phyloP scores from a whole-genome alignment of 2,113 vertebrate genomes.

The Chascanopsetta lugubris region DNA sequence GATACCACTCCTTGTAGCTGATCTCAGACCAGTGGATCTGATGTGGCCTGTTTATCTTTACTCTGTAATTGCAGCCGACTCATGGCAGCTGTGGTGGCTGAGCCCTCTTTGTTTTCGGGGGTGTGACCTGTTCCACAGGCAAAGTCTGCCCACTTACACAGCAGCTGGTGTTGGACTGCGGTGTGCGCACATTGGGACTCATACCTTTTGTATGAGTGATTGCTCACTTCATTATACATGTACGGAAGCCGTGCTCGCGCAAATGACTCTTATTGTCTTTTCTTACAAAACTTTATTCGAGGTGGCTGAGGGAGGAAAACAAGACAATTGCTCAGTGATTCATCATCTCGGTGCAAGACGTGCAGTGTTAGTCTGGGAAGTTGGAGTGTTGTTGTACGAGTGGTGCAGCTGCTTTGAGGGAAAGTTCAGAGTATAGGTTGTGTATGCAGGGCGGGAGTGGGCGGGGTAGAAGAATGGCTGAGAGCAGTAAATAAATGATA shows the following conservation, averaged over 20 bases:
- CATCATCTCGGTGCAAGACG: neutral
- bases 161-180: no score
- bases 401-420: neutral
- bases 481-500: neutral
- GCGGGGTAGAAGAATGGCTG: neutral
- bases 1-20: no score
- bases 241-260: no score
- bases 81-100: no score
- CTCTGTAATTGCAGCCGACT: no score
- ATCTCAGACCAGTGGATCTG: no score
- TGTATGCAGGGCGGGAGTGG: neutral
- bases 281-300: neutral
- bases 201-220: neutral
- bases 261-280: neutral
- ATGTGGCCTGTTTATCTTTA: no score
- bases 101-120: no score
- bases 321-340: neutral
- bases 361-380: neutral
- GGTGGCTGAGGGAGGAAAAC: neutral
- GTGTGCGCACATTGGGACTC: neutral
- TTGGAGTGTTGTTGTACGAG: neutral
- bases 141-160: no score
- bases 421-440: neutral
- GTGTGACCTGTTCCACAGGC: no score
- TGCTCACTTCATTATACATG: no score